Percentiles rank a stretch among this genome's conserved stretches.
Evolutionary conservation across 2,113 vertebrate genomes (phyloP).

Genomic region (Ursus arctos): DNA sequence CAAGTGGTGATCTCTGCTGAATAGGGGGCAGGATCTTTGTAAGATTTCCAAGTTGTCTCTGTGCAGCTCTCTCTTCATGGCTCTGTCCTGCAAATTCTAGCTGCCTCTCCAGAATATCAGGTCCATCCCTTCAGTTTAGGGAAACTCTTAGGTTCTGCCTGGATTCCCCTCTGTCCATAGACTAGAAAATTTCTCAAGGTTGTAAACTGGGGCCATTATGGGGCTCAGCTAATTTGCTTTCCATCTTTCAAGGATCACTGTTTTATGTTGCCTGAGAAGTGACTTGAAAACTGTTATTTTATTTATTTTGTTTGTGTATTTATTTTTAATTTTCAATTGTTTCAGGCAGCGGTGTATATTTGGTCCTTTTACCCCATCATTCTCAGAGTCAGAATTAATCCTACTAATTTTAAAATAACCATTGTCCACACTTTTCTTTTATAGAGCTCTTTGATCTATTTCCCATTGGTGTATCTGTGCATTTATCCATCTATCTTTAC

Average conservation of each 20-base stretch:
- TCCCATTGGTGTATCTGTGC: background rate
- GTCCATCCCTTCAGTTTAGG: background rate
- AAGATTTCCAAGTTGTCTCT: background rate
- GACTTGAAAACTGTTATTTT: background rate
- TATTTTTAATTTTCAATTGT: background rate
- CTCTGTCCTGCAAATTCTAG: background rate
- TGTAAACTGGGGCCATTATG: background rate
- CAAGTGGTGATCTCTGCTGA: background rate
- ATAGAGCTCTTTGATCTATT: background rate
- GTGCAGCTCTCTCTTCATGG: background rate
- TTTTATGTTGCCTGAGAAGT: background rate
- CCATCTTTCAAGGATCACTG: background rate
- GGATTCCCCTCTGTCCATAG: fast-evolving
- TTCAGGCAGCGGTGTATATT: background rate
- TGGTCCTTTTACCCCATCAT: background rate
- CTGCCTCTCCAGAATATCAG: background rate
- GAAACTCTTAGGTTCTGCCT: background rate
- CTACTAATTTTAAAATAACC: background rate
- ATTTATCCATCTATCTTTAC: background rate
- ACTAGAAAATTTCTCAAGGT: background rate
- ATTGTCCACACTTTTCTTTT: background rate
- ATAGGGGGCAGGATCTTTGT: background rate
- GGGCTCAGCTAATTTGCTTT: background rate
- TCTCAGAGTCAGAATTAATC: background rate
- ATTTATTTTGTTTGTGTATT: background rate